Evolutionary conservation across 2,888 invertebrate genomes (phyloP), one percentile per base, ranked within the genome.

Genomic region (Steinernema scapterisci): DNA sequence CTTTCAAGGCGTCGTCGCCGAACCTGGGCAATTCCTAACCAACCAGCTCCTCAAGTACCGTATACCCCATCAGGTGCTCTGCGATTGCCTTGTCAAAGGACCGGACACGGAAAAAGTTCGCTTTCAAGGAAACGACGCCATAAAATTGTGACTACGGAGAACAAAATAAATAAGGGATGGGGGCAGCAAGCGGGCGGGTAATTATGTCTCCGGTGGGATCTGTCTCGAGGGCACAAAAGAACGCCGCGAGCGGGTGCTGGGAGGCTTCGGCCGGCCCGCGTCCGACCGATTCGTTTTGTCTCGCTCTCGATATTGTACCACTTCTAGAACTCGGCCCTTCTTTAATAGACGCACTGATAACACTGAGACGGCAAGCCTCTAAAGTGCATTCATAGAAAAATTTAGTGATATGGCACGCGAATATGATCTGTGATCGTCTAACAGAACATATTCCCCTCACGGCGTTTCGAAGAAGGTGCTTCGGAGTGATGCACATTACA

Each of bases 251-350:
- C 54, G 54, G 25, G 54, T 5, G 54, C 5, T 21, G 21, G 54
- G 38, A 38, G 9, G 23, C 54, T 54, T 54, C 54, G 25, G 54
- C 54, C 38, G 38, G 38, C 38, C 38, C 16, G 63, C 63, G 31
- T 25, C 9, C 63, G 63, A 63, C 63, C 63, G 25, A 16, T 31
- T 63, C 63, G 63, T 63, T 63, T 63, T 63, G 63, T 63, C 27
- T 63, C 63, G 63, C 63, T 63, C 63, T 63, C 63, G 63, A 63
- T 25, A 63, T 63, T 63, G 63, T 63, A 63, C 63, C 63, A 63
- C 63, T 63, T 63, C 63, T 63, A 63, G 63, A 63, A 63, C 63
- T 63, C 63, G 63, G 63, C 63, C 63, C 63, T 63, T 63, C 63
- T 63, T 63, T 63, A 63, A 63, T 63, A 63, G 63, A 63, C 63